These are phyloP conservation scores for Todiramphus saurophagus DNA, from an alignment of 2,113 vertebrate genomes.

Conservation along the genomic window DNA sequence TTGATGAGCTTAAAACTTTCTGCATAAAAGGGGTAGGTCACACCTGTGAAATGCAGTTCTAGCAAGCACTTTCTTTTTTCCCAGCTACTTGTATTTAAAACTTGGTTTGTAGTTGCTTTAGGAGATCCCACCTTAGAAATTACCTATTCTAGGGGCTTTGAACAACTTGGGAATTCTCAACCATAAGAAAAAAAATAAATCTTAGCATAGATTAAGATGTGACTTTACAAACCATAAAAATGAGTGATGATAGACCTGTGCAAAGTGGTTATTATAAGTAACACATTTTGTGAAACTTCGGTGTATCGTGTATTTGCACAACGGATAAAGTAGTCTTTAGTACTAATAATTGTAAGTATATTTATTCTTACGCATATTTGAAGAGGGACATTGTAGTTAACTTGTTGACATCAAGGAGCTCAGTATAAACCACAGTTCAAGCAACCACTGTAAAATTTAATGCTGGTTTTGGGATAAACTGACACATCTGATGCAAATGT, in stretches of 20 bases:
- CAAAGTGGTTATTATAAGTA: neutral
- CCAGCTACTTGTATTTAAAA: neutral
- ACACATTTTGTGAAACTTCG: neutral
- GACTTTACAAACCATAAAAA: neutral
- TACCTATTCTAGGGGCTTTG: neutral
- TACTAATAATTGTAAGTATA: neutral
- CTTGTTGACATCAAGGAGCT: neutral
- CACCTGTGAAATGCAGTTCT: neutral
- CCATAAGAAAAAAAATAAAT: neutral
- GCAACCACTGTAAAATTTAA: neutral
- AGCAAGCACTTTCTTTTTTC: neutral
- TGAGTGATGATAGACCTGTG: neutral
- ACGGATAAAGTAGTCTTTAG: neutral
- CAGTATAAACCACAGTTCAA: neutral
- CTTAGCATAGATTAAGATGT: neutral
- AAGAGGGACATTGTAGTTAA: neutral
- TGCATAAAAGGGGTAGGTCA: neutral
- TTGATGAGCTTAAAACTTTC: neutral
- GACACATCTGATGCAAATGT: fast-evolving
- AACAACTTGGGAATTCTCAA: neutral
- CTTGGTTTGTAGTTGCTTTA: neutral
- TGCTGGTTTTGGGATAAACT: neutral
- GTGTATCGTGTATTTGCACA: neutral
- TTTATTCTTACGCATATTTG: neutral
- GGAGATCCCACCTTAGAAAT: neutral